Conservation (phyloP, 2,113 vertebrate species). For the Pygoscelis adeliae region DNA sequence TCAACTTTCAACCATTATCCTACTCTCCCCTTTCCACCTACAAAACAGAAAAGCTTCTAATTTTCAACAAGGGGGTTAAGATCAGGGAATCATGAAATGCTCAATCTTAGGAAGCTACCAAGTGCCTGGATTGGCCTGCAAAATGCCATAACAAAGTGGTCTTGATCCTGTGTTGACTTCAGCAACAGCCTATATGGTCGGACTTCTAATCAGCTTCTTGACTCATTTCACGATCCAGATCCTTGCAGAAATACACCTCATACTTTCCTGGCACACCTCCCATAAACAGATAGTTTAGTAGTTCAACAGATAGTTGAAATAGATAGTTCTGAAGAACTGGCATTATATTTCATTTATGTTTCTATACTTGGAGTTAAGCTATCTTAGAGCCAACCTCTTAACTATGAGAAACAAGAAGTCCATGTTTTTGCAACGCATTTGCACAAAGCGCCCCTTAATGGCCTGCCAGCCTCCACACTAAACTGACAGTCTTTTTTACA, state of each 20-base stretch:
- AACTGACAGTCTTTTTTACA: neutral
- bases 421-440: neutral
- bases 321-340: neutral
- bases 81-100: neutral
- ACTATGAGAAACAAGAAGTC: neutral
- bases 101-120: neutral
- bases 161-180: neutral
- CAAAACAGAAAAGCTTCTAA: neutral
- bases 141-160: neutral
- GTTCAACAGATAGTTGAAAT: neutral
- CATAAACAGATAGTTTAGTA: neutral
- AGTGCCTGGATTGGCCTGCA: neutral
- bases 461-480: neutral
- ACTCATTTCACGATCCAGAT: neutral
- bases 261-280: neutral
- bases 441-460: constrained; percentile 25
- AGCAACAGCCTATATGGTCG: neutral
- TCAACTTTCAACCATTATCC: neutral
- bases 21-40: neutral
- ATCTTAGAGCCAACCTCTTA: neutral
- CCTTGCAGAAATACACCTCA: neutral
- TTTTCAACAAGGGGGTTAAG: neutral
- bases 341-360: neutral
- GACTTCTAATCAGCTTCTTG: neutral
- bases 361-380: neutral